Evolutionary conservation across 64 coral and sea anemone species (phyloP).

Genomic region (Pocillopora damicornis): DNA sequence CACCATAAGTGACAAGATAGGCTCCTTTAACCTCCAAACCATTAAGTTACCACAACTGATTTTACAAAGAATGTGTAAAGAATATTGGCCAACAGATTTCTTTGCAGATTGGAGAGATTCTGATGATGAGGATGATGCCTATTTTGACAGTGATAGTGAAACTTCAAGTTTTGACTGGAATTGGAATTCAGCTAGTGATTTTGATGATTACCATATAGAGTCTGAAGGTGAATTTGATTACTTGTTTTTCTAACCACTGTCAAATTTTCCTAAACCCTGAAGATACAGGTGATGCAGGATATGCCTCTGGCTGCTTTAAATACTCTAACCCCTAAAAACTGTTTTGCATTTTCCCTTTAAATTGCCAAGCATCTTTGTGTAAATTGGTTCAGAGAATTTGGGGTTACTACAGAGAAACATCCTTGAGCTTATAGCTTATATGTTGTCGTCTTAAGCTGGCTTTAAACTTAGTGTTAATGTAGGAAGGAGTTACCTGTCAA

Average conservation of each 20-base stretch:
- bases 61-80: constrained; percentile 5
- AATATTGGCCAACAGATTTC: not conserved
- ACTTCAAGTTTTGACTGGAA: constrained; percentile 8
- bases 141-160: constrained; percentile 1
- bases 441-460: too few relatives aligned
- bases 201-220: not conserved
- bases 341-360: too few relatives aligned
- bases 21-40: not conserved
- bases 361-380: too few relatives aligned
- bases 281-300: too few relatives aligned
- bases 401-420: too few relatives aligned
- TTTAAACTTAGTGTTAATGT: too few relatives aligned
- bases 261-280: too few relatives aligned
- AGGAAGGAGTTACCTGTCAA: too few relatives aligned
- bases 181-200: not conserved
- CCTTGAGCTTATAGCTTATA: too few relatives aligned
- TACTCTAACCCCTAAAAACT: too few relatives aligned
- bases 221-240: not conserved
- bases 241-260: not conserved
- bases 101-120: constrained; percentile 4
- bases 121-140: not conserved
- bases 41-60: constrained; percentile 9
- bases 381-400: too few relatives aligned
- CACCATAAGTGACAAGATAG: constrained; percentile 28
- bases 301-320: too few relatives aligned